Evolutionary conservation across 1,140 invertebrate genomes (phyloP).

Genomic region (Pinna nobilis): DNA sequence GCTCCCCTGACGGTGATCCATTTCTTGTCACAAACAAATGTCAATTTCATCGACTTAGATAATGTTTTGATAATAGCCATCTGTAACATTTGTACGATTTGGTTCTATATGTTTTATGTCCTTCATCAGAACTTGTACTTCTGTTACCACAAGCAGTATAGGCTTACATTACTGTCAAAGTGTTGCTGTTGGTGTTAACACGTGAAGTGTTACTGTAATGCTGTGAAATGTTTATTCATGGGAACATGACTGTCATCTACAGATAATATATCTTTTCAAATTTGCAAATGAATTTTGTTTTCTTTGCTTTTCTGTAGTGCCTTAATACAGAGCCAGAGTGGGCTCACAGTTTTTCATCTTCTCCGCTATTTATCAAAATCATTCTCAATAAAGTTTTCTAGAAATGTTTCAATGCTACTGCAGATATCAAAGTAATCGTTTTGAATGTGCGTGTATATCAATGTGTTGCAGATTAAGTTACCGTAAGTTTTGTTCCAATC

Average conservation of each 20-base stretch:
- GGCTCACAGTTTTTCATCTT: too few species aligned
- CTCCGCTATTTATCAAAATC: too few species aligned
- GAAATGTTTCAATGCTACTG: too few species aligned
- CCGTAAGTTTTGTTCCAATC: too few species aligned
- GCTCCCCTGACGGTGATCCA: conserved; percentile 57
- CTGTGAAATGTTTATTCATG: conserved; percentile 26
- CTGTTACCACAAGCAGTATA: conserved; percentile 67
- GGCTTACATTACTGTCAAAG: conserved; percentile 58
- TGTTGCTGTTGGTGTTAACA: conserved; percentile 67
- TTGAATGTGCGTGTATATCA: too few species aligned
- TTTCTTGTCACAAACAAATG: conserved; percentile 45
- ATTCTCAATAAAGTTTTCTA: too few species aligned
- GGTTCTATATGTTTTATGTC: conserved; percentile 66
- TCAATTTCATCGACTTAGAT: conserved; percentile 47
- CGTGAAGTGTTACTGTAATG: conserved; percentile 12
- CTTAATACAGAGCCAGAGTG: too few species aligned
- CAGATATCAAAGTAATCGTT: too few species aligned
- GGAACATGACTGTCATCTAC: conserved; percentile 21
- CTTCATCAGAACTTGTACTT: conserved; percentile 68
- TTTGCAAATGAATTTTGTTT: too few species aligned
- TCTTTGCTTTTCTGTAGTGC: too few species aligned
- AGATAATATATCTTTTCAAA: too few species aligned
- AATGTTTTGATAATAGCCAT: conserved; percentile 57
- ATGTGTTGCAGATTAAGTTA: too few species aligned
- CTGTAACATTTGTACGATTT: conserved; percentile 61